These are phyloP conservation scores for Centroberyx gerrardi DNA, from an alignment of 2,797 vertebrate genomes.

Conservation along the genomic window DNA sequence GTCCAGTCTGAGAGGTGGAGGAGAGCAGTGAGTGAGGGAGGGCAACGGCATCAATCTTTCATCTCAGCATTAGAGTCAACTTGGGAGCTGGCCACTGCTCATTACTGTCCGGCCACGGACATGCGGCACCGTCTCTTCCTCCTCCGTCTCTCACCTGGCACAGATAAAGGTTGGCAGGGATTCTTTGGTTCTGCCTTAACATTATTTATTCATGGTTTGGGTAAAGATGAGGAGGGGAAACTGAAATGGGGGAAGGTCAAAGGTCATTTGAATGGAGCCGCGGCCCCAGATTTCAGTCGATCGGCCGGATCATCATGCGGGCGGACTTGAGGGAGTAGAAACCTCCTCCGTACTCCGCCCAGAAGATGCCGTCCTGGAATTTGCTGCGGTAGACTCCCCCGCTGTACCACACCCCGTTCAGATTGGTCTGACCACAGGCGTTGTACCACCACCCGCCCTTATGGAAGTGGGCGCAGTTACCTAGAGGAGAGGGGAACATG, in stretches of 20 bases:
- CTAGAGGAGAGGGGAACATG: conserved; percentile 71
- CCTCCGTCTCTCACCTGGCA: conserved; percentile 27
- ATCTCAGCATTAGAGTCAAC: conserved; percentile 35
- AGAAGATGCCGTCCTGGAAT: conserved; percentile 98
- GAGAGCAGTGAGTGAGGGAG: conserved; percentile 38
- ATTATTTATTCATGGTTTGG: conserved; percentile 55
- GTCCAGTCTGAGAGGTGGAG: conserved; percentile 31
- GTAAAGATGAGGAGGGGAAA: conserved; percentile 39
- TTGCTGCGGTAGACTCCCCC: conserved; percentile 97
- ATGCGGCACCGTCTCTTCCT: conserved; percentile 31
- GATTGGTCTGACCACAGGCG: conserved; percentile 94
- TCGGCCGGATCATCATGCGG: conserved; percentile 97
- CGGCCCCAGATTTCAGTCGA: conserved; percentile 85
- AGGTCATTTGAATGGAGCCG: conserved; percentile 14
- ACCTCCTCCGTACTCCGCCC: conserved; percentile 97
- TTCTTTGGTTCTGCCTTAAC: conserved; percentile 41
- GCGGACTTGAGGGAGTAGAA: conserved; percentile 96
- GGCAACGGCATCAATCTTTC: conserved; percentile 41
- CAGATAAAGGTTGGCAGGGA: conserved; percentile 27
- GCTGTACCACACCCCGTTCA: conserved; percentile 96
- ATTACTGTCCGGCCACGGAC: conserved; percentile 34
- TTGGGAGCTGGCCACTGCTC: conserved; percentile 29
- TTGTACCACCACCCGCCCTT: conserved; percentile 99
- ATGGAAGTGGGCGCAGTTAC: conserved; percentile 97
- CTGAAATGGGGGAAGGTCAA: background rate